Percentiles rank a stretch among this genome's conserved stretches.
phyloP scores from a whole-genome alignment of 2,113 vertebrate genomes.

The Pimephales promelas region DNA sequence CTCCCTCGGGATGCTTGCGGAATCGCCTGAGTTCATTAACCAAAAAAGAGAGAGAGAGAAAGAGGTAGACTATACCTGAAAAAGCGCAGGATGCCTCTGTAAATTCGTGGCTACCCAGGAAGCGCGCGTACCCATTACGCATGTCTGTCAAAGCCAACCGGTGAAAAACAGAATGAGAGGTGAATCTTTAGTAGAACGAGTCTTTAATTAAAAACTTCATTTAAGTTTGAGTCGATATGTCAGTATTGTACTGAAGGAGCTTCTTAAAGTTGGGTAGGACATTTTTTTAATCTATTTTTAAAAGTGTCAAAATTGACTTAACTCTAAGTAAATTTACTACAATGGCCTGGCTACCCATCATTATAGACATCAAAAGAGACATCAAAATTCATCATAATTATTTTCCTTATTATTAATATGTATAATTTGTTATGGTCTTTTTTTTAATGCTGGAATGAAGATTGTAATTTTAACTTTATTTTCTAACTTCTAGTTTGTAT shows the following conservation, averaged over 20 bases:
- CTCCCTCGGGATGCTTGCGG: slow-evolving; percentile 76
- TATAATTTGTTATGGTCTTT: no score
- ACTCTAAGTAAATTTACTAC: not conserved
- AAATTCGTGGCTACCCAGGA: slow-evolving; percentile 60
- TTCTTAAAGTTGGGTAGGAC: not conserved
- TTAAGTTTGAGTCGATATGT: slow-evolving; percentile 33
- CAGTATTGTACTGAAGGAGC: not conserved
- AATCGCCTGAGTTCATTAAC: slow-evolving; percentile 80
- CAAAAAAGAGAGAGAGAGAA: slow-evolving; percentile 66
- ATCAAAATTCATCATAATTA: not conserved
- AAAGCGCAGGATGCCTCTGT: slow-evolving; percentile 70
- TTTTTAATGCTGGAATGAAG: not conserved
- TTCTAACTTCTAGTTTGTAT: not conserved
- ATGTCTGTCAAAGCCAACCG: slow-evolving; percentile 73
- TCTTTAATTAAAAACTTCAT: slow-evolving; percentile 55
- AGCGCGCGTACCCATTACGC: slow-evolving; percentile 76
- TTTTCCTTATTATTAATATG: not conserved
- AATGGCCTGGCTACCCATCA: not conserved
- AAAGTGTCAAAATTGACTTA: not conserved
- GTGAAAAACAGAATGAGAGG: slow-evolving; percentile 51
- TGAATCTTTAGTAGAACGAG: slow-evolving; percentile 46
- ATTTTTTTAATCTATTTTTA: not conserved
- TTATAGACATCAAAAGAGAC: not conserved
- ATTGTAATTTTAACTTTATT: not conserved
- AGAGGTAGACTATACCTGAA: slow-evolving; percentile 72